Percentiles rank a stretch among this genome's conserved stretches.
phyloP scores from a whole-genome alignment of 2,113 vertebrate genomes.

The Bufo bufo region DNA sequence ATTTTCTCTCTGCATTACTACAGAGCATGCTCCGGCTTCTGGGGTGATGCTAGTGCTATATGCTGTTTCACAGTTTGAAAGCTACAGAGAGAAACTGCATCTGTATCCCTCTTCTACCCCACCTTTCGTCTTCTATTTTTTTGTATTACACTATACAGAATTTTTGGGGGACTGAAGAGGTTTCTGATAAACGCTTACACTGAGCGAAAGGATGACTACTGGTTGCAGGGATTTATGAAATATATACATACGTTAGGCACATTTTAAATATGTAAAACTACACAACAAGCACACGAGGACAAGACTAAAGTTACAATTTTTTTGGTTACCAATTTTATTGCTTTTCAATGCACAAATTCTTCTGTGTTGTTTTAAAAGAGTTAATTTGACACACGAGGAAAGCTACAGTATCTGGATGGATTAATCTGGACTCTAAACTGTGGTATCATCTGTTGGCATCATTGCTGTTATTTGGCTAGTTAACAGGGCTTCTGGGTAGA shows the following conservation, averaged over 20 bases:
- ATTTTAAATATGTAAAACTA: too few relatives aligned
- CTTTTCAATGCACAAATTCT: neutral
- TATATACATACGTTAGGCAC: too few relatives aligned
- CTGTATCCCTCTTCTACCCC: too few relatives aligned
- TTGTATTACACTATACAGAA: neutral
- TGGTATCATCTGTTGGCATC: constrained; percentile 23
- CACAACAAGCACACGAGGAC: too few relatives aligned
- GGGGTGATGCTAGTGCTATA: too few relatives aligned
- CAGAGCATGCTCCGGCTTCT: too few relatives aligned
- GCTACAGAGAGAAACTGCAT: too few relatives aligned
- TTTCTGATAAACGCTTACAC: too few relatives aligned
- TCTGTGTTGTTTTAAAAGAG: neutral
- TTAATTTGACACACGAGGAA: neutral
- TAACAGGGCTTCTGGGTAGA: constrained; percentile 28
- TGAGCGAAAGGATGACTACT: neutral
- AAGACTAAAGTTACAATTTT: neutral
- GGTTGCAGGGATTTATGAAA: neutral
- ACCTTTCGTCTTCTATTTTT: neutral
- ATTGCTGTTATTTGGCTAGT: constrained; percentile 20
- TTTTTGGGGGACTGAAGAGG: neutral
- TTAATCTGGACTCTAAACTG: neutral
- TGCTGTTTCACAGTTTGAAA: too few relatives aligned
- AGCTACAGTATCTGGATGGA: neutral
- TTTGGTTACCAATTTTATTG: too few relatives aligned
- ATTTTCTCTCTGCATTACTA: too few relatives aligned